Evolutionary conservation across 2,113 vertebrate genomes (phyloP).

Genomic region (Callopanchax toddi): DNA sequence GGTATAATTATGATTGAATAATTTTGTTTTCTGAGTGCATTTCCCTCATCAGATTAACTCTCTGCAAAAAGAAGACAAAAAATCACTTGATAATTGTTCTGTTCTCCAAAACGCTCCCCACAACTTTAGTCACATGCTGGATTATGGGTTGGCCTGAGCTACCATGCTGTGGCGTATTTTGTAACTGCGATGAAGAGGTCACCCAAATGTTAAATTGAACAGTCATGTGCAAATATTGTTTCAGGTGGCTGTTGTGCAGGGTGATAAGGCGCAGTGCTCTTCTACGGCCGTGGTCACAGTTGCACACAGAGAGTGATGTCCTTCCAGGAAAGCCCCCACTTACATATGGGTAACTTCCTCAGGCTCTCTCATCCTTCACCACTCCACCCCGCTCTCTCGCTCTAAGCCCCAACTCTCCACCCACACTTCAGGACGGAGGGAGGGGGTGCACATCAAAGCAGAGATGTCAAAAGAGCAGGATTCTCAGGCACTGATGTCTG

Average conservation of each 20-base stretch:
- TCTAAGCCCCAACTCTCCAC: conserved; percentile 59
- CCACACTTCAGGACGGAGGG: conserved; percentile 66
- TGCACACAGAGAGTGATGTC: conserved; percentile 77
- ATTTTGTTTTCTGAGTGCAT: conserved; percentile 59
- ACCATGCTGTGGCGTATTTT: conserved; percentile 80
- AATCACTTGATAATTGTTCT: conserved; percentile 55
- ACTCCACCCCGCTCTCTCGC: conserved; percentile 45
- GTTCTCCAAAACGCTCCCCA: conserved; percentile 65
- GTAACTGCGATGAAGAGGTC: conserved; percentile 79
- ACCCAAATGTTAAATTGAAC: conserved; percentile 84
- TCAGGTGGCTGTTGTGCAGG: conserved; percentile 81
- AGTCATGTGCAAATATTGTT: conserved; percentile 85
- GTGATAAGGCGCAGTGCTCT: conserved; percentile 77
- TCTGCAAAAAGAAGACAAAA: conserved; percentile 44
- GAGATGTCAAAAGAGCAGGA: conserved; percentile 67
- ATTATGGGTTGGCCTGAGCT: conserved; percentile 77
- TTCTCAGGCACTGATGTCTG: conserved; percentile 68
- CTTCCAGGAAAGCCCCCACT: conserved; percentile 80
- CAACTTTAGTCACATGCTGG: conserved; percentile 73
- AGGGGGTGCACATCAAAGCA: conserved; percentile 77
- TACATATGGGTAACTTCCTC: conserved; percentile 77
- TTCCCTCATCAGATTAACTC: conserved; percentile 60
- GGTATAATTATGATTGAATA: conserved; percentile 57
- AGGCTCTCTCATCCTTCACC: conserved; percentile 63
- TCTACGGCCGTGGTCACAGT: conserved; percentile 69